Evolutionary conservation across 2,888 invertebrate species (phyloP), one percentile per base, ranked within the genome.

Genomic region (Drosophila maculinotata): DNA sequence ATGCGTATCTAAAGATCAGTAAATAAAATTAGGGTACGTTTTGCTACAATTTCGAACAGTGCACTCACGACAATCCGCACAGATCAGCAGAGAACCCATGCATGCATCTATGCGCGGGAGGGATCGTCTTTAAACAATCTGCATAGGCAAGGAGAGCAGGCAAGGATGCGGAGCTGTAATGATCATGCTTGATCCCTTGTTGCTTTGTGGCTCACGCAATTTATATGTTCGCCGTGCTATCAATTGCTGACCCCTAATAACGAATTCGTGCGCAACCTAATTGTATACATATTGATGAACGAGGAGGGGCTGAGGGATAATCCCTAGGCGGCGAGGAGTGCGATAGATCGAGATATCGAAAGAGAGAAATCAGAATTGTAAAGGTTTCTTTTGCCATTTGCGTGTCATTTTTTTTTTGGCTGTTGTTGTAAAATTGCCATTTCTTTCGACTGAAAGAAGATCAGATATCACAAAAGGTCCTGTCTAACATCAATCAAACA

Each of bases 231-330:
- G 49, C 59, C 58, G 58, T 47, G 56, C 83, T 63, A 70, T 80
- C 80, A 80, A 80, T 85, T 78, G 80, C 70, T 80, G 86, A 83
- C 81, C 87, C 72, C 66, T 86, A 86, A 84, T 84, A 81, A 77
- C 84, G 70, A 84, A 77, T 84, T 84, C 83, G 83, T 84, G 83
- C 75, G 36, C 76, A 79, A 79, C 79, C 75, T 86, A 86, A 84
- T 83, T 83, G 83, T 69, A 64, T 59, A 77, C 77, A 76, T 83
- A 83, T 86, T 76, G 82, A 77, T 72, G 75, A 72, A 62, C 48
- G 20, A 20, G 20, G 20, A 20, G 20, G 54, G 30, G 42, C 10
- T 3, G 31, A 62, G 58, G 69, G 65, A 78, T 81, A 69, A 79
- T 59, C 70, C 48, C 33, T 14, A 28, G 8, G 9, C 17, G 9